These are phyloP conservation scores for Hippocampus guttulatus DNA, from an alignment of 2,113 vertebrate genomes.

Conservation along the genomic window DNA sequence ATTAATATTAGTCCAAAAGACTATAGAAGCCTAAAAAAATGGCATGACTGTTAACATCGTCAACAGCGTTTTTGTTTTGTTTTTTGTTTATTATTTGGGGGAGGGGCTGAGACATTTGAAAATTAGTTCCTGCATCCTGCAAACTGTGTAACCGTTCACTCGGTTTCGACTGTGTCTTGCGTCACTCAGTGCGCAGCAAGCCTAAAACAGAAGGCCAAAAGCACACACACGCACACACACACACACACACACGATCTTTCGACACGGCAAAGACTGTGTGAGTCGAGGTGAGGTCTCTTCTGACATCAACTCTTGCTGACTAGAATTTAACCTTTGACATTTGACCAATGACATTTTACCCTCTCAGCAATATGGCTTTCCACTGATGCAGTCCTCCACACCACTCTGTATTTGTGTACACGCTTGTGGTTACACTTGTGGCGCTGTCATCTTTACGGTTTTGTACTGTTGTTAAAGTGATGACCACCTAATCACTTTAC, in stretches of 20 bases:
- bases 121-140: not conserved
- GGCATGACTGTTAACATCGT: no score
- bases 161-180: not conserved
- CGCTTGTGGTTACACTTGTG: not conserved
- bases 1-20: no score
- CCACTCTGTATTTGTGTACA: not conserved
- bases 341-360: slow-evolving; percentile 48
- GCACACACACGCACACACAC: not conserved
- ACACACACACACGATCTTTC: not conserved
- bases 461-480: not conserved
- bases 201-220: not conserved
- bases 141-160: not conserved
- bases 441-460: not conserved
- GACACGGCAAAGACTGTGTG: not conserved
- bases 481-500: not conserved
- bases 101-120: no score
- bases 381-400: slow-evolving; percentile 9
- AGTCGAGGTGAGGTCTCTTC: slow-evolving; percentile 30
- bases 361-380: slow-evolving; percentile 49
- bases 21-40: no score
- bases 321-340: slow-evolving; percentile 52
- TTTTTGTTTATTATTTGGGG: no score
- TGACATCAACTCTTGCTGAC: slow-evolving; percentile 51
- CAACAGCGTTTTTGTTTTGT: no score
- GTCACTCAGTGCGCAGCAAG: not conserved